These are phyloP conservation scores for Notolepis coatsorum DNA, from an alignment of 2,797 vertebrate species.

Conservation along the genomic window DNA sequence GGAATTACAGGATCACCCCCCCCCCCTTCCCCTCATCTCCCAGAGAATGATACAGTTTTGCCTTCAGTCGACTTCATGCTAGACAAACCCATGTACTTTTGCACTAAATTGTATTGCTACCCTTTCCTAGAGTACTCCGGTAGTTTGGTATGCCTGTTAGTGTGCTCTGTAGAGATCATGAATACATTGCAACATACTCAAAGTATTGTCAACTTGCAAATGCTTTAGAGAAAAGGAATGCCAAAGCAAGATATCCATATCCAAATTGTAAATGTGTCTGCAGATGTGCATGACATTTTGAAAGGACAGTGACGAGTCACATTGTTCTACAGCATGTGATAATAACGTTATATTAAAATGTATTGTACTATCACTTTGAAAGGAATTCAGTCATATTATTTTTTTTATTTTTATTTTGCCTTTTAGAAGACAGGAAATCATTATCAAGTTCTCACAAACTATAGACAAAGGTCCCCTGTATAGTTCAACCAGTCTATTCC, in stretches of 20 bases:
- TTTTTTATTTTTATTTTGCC: constrained; percentile 36
- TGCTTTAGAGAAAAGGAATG: constrained; percentile 88
- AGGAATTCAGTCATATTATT: constrained; percentile 42
- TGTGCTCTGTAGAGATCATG: constrained; percentile 88
- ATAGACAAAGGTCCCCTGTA: constrained; percentile 38
- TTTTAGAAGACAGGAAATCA: constrained; percentile 40
- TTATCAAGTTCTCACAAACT: constrained; percentile 26
- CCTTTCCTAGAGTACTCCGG: constrained; percentile 88
- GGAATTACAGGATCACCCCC: constrained; percentile 84
- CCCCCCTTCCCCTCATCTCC: constrained; percentile 79
- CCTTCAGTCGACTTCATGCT: constrained; percentile 88
- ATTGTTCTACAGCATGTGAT: constrained; percentile 82
- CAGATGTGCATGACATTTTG: constrained; percentile 85
- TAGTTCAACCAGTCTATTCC: constrained; percentile 46
- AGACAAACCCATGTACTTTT: constrained; percentile 89
- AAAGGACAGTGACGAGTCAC: constrained; percentile 83
- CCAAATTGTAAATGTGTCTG: constrained; percentile 74
- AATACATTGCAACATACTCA: constrained; percentile 91
- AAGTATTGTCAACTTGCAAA: constrained; percentile 99
- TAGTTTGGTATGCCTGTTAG: constrained; percentile 92
- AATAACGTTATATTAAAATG: constrained; percentile 71
- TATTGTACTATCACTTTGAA: constrained; percentile 55
- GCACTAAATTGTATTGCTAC: constrained; percentile 93
- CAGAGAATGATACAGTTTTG: constrained; percentile 93
- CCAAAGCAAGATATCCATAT: constrained; percentile 66